Conservation (phyloP, 1,140 invertebrate species). For the Lithobius niger region DNA sequence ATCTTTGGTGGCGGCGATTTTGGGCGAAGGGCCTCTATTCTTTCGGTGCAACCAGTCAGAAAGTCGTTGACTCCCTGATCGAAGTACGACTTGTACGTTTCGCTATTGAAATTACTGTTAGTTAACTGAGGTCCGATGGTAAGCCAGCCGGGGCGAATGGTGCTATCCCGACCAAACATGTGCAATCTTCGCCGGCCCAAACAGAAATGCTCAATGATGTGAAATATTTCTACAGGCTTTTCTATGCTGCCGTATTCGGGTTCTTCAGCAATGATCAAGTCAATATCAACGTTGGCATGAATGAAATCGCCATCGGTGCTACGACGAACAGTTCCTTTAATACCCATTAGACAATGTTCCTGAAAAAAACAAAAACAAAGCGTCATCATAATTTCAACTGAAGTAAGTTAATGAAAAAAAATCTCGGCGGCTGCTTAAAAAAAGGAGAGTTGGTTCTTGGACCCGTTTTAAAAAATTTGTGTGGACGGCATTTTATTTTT, state of each 20-base stretch:
- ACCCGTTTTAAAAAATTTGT: too few relatives aligned
- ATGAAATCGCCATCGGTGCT: constrained; percentile 97
- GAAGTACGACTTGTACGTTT: constrained; percentile 76
- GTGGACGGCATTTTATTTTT: too few relatives aligned
- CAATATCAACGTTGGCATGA: constrained; percentile 96
- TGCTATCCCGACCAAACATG: constrained; percentile 85
- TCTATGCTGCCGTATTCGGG: constrained; percentile 81
- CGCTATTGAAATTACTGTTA: constrained; percentile 89
- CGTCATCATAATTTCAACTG: too few relatives aligned
- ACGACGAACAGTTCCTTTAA: constrained; percentile 89
- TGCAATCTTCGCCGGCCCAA: constrained; percentile 79
- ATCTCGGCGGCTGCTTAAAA: too few relatives aligned
- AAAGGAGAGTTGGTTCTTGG: too few relatives aligned
- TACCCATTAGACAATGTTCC: constrained; percentile 98
- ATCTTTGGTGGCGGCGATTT: constrained; percentile 87
- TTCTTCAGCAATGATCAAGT: constrained; percentile 94
- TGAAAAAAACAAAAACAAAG: constrained; percentile 19
- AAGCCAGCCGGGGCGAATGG: constrained; percentile 90
- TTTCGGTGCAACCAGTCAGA: constrained; percentile 82
- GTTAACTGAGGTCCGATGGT: constrained; percentile 87
- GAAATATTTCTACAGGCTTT: constrained; percentile 96
- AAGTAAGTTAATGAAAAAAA: too few relatives aligned
- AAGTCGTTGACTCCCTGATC: constrained; percentile 47
- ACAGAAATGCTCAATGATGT: constrained; percentile 98
- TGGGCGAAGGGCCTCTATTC: constrained; percentile 85